Evolutionary conservation across 2,888 invertebrate species (phyloP), one percentile per base, ranked within the genome.

Genomic region (Melanchra persicariae): DNA sequence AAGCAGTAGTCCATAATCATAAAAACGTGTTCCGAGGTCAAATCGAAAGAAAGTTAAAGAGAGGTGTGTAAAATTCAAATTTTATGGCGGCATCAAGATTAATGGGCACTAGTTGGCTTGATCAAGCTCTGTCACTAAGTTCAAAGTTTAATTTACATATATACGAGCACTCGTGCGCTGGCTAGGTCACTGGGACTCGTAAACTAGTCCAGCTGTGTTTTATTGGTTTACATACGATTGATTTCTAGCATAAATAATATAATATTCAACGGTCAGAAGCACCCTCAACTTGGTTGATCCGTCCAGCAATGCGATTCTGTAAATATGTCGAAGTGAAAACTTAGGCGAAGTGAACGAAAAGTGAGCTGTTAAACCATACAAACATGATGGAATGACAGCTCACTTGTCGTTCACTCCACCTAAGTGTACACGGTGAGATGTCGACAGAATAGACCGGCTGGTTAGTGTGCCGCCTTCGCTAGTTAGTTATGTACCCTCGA

Each of bases 101-200:
- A 65, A 69, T 67, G n/a, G 54, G 1, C 43, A 58, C 59, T 45
- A 65, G 71, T 60, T 75, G 43, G 67, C 22, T 47, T 45, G 57
- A 70, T 54, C 57, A 34, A n/a, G 55, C 49, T 40, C 37, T 34
- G 63, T 47, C 24, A 43, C 57, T 47, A 49, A 64, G 67, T 76
- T 74, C 67, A 74, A 70, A 77, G 70, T 66, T 70, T 24, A 57
- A 83, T 83, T 84, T 70, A 62, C 80, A 84, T 80, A 80, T 74
- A 73, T 37, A 83, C 74, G 84, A 71, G 69, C 69, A 60, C 54
- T 62, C 34, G 54, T 26, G 63, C 52, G 30, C 19, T 51, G 43
- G 72, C 49, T 77, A 63, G 77, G 77, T 82, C 68, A 84, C 61
- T 79, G 62, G 77, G 62, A 57, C 77, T 79, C 52, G 62, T 26